phyloP scores from a whole-genome alignment of 2,797 vertebrate species.

The Halcyon smyrnensis region DNA sequence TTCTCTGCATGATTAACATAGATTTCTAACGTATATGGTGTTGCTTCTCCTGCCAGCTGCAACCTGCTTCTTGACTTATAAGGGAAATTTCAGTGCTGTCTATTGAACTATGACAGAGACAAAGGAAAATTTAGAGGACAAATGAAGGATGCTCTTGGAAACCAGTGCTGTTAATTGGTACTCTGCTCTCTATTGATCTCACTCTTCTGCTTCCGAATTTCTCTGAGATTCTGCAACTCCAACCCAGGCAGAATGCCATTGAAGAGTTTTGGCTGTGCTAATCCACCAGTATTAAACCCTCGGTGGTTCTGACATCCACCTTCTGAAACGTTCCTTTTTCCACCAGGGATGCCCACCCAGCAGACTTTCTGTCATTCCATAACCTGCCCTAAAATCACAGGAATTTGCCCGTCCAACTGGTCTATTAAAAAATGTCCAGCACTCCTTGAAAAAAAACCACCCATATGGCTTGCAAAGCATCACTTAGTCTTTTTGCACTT shows the following conservation, averaged over 20 bases:
- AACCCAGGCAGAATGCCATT: not conserved
- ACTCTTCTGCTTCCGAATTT: not conserved
- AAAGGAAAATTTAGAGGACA: constrained; percentile 56
- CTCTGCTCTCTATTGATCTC: constrained; percentile 25
- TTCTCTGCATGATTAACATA: not conserved
- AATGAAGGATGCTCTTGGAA: constrained; percentile 40
- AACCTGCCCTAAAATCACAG: not conserved
- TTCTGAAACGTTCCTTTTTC: not conserved
- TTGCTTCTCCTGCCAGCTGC: not conserved
- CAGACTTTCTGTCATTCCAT: not conserved
- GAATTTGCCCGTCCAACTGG: not conserved
- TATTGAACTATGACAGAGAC: constrained; percentile 14
- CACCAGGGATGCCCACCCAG: not conserved
- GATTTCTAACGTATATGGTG: not conserved
- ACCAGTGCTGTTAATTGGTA: constrained; percentile 8
- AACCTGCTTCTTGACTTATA: not conserved
- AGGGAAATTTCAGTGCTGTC: not conserved
- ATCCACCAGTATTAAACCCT: not conserved
- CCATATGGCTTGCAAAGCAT: constrained; percentile 40
- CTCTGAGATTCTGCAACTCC: not conserved
- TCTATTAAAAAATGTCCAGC: not conserved
- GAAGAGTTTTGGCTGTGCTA: not conserved
- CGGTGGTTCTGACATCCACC: not conserved
- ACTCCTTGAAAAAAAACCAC: not conserved
- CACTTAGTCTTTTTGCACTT: constrained; percentile 42